Evolutionary conservation across 2,797 vertebrate genomes (phyloP), one percentile per base, ranked within the genome.

Genomic region (Benthosema pterotum): DNA sequence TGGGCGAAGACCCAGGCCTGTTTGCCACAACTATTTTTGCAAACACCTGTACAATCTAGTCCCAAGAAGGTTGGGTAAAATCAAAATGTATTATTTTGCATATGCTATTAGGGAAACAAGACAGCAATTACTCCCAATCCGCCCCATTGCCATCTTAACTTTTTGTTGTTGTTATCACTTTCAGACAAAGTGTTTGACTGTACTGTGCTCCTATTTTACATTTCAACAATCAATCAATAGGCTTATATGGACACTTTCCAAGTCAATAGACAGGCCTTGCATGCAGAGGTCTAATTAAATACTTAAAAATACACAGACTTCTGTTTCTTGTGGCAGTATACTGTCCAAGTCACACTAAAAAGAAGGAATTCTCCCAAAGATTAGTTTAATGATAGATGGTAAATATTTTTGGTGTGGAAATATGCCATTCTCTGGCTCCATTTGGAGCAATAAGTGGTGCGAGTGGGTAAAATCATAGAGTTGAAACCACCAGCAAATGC

Each of bases 351-450:
- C 32, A 47, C 42, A 52, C 52, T 57, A 42, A 53, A 71, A 42
- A 17, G 6, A 65, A 60, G 56, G 19, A n/a, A 18, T 43, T 53
- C 46, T 42, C 25, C 28, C 28, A 60, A 12, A 54, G 13, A 51
- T 46, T 52, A 28, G 43, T 25, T 8, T 38, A 38, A 38, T 38
- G 32, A 38, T 38, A 11, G 57, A 47, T 52, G 56, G 57, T 52
- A 46, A 60, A 53, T 55, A 57, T 51, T 64, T 64, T 14, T 60
- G 42, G 42, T 52, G 51, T 59, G 45, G 56, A 52, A 69, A 56
- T 57, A 53, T 19, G 51, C 17, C 51, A 9, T 15, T n/a, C n/a
- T 22, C 18, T 16, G 18, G 18, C 25, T 32, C 12, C 14, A 42
- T 12, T n/a, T 49, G 45, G 32, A 32, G 17, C 58, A 32, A 13